Evolutionary conservation across 1,140 invertebrate genomes (phyloP).

Genomic region (Caenorhabditis elegans): WBcel235 BX284605.5:371501-372000

Average conservation of each 20-base stretch:
- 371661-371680: background rate
- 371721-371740: background rate
- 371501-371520: background rate
- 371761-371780: background rate
- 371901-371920: too few relatives aligned
- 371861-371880: too few relatives aligned
- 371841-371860: too few relatives aligned
- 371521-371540: background rate
- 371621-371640: background rate
- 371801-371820: too few relatives aligned
- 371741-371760: background rate
- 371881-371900: too few relatives aligned
- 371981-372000: too few relatives aligned
- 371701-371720: background rate
- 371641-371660: background rate
- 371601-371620: background rate
- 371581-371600: background rate
- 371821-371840: too few relatives aligned
- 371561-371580: background rate
- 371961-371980: too few relatives aligned
- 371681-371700: background rate
- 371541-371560: background rate
- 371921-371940: too few relatives aligned
- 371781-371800: too few relatives aligned
- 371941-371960: too few relatives aligned